phyloP scores from a whole-genome alignment of 1,140 invertebrate species.

The Ceratosolen solmsi region DNA sequence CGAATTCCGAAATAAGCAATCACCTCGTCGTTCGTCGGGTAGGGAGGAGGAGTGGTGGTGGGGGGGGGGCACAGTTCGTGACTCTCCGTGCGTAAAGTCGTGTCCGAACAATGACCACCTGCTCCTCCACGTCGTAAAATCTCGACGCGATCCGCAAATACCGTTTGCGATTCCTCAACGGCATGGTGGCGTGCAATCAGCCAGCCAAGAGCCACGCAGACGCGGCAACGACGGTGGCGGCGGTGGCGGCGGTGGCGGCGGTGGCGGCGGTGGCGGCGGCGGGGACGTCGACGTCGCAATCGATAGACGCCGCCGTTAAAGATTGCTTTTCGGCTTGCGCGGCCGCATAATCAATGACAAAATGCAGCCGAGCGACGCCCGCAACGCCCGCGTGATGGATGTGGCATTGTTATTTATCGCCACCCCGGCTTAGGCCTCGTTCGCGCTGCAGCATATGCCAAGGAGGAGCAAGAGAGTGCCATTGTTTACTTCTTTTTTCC shows the following conservation, averaged over 20 bases:
- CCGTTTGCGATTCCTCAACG: conserved; percentile 15
- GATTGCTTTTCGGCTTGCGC: conserved; percentile 42
- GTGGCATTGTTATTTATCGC: conserved; percentile 40
- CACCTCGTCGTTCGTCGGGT: no score
- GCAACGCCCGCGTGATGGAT: conserved; percentile 10
- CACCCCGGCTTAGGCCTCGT: neutral
- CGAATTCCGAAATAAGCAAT: neutral
- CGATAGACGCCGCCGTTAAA: conserved; percentile 24
- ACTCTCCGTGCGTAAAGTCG: no score
- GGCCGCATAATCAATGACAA: conserved; percentile 40
- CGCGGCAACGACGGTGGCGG: neutral
- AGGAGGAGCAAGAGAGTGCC: neutral
- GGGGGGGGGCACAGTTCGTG: neutral
- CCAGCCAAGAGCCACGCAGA: neutral
- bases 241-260: neutral
- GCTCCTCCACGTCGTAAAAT: no score
- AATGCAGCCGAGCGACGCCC: neutral
- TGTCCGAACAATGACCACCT: no score
- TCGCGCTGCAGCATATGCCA: neutral
- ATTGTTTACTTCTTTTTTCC: conserved; percentile 10
- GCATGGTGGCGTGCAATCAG: neutral
- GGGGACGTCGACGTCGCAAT: neutral
- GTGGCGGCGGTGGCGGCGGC: neutral
- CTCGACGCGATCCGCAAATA: neutral
- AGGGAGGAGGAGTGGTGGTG: no score